Conservation (phyloP, 2,113 vertebrate species). For the Chlorodrepanis virens region DNA sequence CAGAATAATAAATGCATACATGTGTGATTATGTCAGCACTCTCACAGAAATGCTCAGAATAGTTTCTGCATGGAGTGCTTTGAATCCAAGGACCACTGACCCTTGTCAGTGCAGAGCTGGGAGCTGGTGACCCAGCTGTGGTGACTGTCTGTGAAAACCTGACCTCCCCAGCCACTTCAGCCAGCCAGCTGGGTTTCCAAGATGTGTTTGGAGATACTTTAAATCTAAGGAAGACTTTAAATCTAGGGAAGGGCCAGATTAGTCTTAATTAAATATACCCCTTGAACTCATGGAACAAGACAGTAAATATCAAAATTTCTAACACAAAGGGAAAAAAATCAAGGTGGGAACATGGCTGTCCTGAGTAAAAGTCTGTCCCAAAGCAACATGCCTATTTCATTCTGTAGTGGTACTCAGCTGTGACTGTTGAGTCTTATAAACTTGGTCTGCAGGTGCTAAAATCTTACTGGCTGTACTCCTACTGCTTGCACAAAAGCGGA, state of each 20-base stretch:
- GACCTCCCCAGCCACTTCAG: not conserved
- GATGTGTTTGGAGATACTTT: not conserved
- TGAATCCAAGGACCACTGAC: not conserved
- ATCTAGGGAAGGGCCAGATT: not conserved
- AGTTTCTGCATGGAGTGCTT: not conserved
- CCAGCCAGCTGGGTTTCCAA: not conserved
- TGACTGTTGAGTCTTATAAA: not conserved
- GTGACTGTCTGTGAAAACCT: not conserved
- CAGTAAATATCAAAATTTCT: not conserved
- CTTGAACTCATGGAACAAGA: not conserved
- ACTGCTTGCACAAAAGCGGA: constrained; percentile 49
- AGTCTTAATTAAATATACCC: not conserved
- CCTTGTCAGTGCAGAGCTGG: not conserved
- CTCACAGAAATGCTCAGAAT: not conserved
- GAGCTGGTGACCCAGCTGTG: not conserved
- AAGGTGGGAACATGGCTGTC: no score
- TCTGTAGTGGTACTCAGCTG: not conserved
- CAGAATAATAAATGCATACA: not conserved
- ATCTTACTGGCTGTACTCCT: not conserved
- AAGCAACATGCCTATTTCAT: not conserved
- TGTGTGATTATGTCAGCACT: not conserved
- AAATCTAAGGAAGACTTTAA: not conserved
- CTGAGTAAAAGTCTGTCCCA: not conserved
- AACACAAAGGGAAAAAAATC: not conserved
- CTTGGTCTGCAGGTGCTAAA: not conserved